Evolutionary conservation across 1,140 invertebrate genomes (phyloP).

Genomic region (Rhysida immarginata): DNA sequence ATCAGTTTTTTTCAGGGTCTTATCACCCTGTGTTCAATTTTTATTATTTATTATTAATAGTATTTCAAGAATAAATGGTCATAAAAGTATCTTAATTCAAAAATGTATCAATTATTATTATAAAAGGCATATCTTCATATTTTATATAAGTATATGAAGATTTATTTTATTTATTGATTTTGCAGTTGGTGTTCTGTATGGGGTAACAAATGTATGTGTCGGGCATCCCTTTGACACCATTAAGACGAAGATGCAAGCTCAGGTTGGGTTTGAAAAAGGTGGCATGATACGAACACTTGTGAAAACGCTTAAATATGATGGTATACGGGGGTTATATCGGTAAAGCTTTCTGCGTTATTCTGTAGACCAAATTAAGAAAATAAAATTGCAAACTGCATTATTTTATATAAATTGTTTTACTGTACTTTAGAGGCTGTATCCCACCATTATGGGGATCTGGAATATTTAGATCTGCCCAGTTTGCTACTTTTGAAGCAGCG

Average conservation of each 20-base stretch:
- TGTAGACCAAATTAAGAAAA: neutral
- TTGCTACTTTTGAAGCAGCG: conserved; percentile 27
- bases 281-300: conserved; percentile 23
- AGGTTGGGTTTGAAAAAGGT: conserved; percentile 24
- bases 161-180: no score
- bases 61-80: no score
- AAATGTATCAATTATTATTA: no score
- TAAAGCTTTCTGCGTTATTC: conserved; percentile 9
- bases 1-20: no score
- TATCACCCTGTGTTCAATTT: no score
- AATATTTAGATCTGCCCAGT: conserved; percentile 26
- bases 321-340: conserved; percentile 26
- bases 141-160: no score
- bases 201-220: conserved; percentile 24
- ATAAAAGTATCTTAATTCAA: no score
- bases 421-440: conserved; percentile 23
- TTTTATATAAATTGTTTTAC: neutral
- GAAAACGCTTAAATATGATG: conserved; percentile 23
- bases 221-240: conserved; percentile 30
- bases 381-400: no score
- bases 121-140: no score
- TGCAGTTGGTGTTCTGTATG: conserved; percentile 28
- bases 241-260: conserved; percentile 30
- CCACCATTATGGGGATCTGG: conserved; percentile 27
- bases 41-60: no score